These are phyloP conservation scores for Aphaenogaster floridana DNA, from an alignment of 1,140 invertebrate species.

Conservation along the genomic window DNA sequence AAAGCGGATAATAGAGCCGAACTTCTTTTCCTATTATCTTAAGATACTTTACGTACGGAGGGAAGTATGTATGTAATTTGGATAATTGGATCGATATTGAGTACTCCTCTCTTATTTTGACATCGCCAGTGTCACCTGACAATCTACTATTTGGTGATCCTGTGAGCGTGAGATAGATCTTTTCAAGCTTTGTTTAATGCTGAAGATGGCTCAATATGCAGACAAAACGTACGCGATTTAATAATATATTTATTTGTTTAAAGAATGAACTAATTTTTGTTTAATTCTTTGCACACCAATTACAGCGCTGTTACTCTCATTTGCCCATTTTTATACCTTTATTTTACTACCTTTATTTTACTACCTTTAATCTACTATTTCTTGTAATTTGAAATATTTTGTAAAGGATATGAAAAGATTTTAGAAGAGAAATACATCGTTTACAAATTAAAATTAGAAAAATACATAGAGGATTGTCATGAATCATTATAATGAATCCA, in stretches of 20 bases:
- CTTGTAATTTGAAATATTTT: slow-evolving; percentile 14
- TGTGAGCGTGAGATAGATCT: too few species aligned
- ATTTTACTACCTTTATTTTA: too few species aligned
- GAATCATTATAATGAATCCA: not conserved
- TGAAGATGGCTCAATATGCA: too few species aligned
- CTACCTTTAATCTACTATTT: not conserved
- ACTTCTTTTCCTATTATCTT: not conserved
- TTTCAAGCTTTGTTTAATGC: too few species aligned
- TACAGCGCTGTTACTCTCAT: too few species aligned
- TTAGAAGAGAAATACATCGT: not conserved
- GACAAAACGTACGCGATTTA: too few species aligned
- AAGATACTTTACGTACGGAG: not conserved
- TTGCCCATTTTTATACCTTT: too few species aligned
- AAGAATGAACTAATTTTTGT: too few species aligned
- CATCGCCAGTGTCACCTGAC: not conserved
- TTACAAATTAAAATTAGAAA: not conserved
- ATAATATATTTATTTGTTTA: too few species aligned
- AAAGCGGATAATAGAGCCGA: not conserved
- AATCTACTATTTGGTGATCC: not conserved
- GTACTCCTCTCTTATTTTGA: not conserved
- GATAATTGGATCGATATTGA: not conserved
- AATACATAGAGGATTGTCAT: not conserved
- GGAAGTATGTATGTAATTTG: slow-evolving; percentile 3
- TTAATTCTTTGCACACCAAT: too few species aligned
- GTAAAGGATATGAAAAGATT: not conserved